Conservation (phyloP, 1,140 invertebrate genomes). For the Lutraria rhynchaena region DNA sequence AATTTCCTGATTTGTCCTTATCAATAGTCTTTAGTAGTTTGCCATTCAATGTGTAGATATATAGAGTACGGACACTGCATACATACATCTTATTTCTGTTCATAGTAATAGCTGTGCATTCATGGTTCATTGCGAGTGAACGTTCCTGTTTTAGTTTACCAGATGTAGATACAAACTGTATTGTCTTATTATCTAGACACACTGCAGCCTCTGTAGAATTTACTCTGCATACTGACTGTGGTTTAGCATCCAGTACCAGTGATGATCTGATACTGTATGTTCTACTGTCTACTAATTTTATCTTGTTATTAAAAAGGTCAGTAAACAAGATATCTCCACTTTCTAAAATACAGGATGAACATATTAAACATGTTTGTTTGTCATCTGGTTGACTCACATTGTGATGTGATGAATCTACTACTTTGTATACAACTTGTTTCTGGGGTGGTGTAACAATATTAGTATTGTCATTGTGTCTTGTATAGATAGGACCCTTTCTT, state of each 20-base stretch:
- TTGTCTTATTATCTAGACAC: not conserved
- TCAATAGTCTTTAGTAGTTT: not conserved
- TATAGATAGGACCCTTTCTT: too few species aligned
- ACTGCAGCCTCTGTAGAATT: not conserved
- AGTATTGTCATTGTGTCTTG: too few species aligned
- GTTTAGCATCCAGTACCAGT: not conserved
- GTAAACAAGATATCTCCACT: not conserved
- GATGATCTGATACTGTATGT: not conserved
- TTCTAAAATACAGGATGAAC: not conserved
- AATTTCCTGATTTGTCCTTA: not conserved
- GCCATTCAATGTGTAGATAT: not conserved
- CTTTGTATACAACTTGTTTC: too few species aligned
- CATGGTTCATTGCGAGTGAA: not conserved
- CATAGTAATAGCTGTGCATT: not conserved
- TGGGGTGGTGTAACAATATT: too few species aligned
- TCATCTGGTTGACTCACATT: not conserved
- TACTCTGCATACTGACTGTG: not conserved
- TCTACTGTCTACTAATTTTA: slow-evolving; percentile 3
- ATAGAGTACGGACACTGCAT: too few species aligned
- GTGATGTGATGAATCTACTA: too few species aligned
- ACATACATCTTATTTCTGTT: too few species aligned
- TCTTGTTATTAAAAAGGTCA: not conserved
- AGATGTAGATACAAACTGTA: not conserved
- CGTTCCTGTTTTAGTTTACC: not conserved
- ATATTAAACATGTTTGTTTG: not conserved